phyloP scores from a whole-genome alignment of 2,888 invertebrate species.

The Drosophila rellima region DNA sequence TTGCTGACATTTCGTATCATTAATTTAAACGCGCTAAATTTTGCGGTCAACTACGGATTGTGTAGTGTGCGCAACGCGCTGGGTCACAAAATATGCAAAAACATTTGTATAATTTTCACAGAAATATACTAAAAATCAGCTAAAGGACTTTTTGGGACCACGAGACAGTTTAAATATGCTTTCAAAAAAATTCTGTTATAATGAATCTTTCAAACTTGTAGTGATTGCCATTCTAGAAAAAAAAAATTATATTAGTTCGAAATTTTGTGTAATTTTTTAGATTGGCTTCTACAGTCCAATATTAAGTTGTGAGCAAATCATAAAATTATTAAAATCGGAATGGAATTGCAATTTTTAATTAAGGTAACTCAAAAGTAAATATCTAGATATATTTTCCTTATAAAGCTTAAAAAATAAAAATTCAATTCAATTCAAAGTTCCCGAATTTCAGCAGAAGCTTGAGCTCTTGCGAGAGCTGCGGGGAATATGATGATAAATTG shows the following conservation, averaged over 20 bases:
- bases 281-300: not conserved
- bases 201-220: too few relatives aligned
- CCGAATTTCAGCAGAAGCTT: not conserved
- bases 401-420: not conserved
- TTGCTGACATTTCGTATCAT: conserved; percentile 66
- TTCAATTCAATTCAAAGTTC: not conserved
- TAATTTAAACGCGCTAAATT: conserved; percentile 70
- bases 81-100: conserved; percentile 66
- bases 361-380: not conserved
- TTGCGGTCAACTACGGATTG: conserved; percentile 57
- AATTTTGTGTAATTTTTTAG: not conserved
- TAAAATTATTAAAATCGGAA: not conserved
- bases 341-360: not conserved
- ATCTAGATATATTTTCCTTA: too few relatives aligned
- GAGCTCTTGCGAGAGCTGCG: not conserved
- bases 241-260: not conserved
- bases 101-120: conserved; percentile 49
- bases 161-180: conserved; percentile 22
- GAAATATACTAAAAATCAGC: conserved; percentile 21
- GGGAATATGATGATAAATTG: too few relatives aligned
- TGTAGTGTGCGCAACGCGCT: conserved; percentile 27
- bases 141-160: not conserved
- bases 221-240: too few relatives aligned
- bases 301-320: not conserved
- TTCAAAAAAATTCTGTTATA: not conserved